A percentile compares a stretch with the other conserved stretches of the same genome.
Evolutionary conservation across 1,140 invertebrate species (phyloP).

Genomic region (Acromyrmex heyeri): DNA sequence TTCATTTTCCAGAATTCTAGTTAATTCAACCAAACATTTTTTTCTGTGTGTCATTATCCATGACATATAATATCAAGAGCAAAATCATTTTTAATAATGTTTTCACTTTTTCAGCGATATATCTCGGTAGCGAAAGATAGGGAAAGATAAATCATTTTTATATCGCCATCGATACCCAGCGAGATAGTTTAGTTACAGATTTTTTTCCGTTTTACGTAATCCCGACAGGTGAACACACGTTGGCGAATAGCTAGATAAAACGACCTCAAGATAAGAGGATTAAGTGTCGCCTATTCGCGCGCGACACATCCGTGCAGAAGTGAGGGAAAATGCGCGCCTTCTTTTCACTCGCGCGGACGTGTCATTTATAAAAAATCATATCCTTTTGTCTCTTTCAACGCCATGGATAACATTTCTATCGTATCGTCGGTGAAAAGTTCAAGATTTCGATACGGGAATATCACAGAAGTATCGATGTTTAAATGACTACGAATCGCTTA

Average conservation of each 20-base stretch:
- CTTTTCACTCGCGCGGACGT: too few species aligned
- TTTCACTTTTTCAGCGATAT: background rate
- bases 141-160: background rate
- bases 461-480: background rate
- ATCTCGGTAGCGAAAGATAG: background rate
- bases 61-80: background rate
- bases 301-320: background rate
- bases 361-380: constrained; percentile 16
- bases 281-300: constrained; percentile 16
- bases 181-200: constrained; percentile 32
- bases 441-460: background rate
- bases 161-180: background rate
- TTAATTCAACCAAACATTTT: too few species aligned
- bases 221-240: background rate
- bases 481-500: background rate
- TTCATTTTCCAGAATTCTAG: too few species aligned
- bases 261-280: constrained; percentile 41
- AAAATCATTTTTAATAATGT: background rate
- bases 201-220: constrained; percentile 47
- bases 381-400: background rate
- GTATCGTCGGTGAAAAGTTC: background rate
- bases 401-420: background rate
- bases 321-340: background rate
- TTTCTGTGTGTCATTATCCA: background rate
- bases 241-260: constrained; percentile 44